Evolutionary conservation across 2,797 vertebrate genomes (phyloP), one percentile per base, ranked within the genome.

Genomic region (Sebastes oblongus): DNA sequence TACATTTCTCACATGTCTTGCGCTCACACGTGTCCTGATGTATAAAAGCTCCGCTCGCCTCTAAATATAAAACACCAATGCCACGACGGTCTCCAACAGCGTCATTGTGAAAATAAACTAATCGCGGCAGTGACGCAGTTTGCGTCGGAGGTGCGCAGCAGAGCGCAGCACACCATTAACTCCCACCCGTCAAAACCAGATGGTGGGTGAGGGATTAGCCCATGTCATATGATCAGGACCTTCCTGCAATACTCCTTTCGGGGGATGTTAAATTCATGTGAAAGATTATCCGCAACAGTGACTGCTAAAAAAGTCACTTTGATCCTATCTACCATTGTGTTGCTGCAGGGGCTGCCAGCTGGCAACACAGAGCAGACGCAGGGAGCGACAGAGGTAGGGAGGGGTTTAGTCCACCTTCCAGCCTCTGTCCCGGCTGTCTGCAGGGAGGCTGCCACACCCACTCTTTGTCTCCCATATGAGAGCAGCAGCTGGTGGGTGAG

Each of bases 51-150:
- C 86, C 61, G 79, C 83, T 84, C 30, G 67, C 67, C 72, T 92
- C 94, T 94, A 95, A 95, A 94, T 95, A 94, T 95, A 95, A 71
- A 93, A 91, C 87, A 58, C 59, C 42, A 82, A 91, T 90, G 86
- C 94, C 84, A 77, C 87, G 82, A 75, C 46, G 52, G 77, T 66
- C 86, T 85, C 83, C 82, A 36, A 64, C 85, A 70, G 89, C 86
- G 71, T 90, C 91, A 91, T 42, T 74, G 77, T 86, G 82, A 88
- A 93, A 91, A 92, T 61, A 88, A 94, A 91, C 77, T 50, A 66
- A 74, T 67, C 39, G 42, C n/a, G 54, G 42, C 16, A 1, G 78
- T 90, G 94, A 95, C 81, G 92, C 91, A 91, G 87, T 69, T 82
- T 72, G 78, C 18, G 36, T 72, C 24, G 73, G 77, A 83, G 85